Evolutionary conservation across 2,113 vertebrate genomes (phyloP).

Genomic region (Myotis lucifugus): DNA sequence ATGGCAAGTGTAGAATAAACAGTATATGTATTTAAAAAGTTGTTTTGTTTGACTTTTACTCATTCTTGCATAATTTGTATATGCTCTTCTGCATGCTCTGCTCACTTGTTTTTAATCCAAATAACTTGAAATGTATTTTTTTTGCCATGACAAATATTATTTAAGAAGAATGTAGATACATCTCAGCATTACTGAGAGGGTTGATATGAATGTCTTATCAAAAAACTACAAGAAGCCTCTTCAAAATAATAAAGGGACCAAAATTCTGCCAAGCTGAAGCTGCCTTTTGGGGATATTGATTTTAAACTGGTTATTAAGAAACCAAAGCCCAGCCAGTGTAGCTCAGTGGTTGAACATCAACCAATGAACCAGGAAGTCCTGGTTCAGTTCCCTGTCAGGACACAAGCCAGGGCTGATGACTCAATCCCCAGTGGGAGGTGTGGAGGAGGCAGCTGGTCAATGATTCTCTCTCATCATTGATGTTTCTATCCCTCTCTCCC

Average conservation of each 20-base stretch:
- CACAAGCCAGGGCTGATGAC: too few relatives aligned
- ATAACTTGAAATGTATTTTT: conserved; percentile 13
- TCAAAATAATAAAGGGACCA: conserved; percentile 13
- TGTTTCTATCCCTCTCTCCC: too few relatives aligned
- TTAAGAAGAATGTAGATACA: not conserved
- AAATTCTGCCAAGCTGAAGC: not conserved
- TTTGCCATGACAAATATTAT: not conserved
- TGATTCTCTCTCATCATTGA: too few relatives aligned
- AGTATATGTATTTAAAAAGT: not conserved
- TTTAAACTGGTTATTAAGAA: not conserved
- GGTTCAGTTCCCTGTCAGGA: too few relatives aligned
- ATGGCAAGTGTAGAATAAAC: not conserved
- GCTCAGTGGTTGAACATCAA: too few relatives aligned
- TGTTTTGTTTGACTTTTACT: not conserved
- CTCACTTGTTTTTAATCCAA: not conserved
- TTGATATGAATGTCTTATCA: not conserved
- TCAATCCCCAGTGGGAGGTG: too few relatives aligned
- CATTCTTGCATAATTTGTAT: not conserved
- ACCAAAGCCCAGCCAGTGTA: not conserved
- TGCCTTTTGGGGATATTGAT: not conserved
- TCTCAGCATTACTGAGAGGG: conserved; percentile 10
- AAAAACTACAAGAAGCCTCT: not conserved
- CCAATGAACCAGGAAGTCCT: too few relatives aligned
- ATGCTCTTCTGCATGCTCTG: not conserved
- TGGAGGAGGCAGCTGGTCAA: too few relatives aligned